Conservation (phyloP, 2,888 invertebrate genomes). For the Cistogaster globosa region DNA sequence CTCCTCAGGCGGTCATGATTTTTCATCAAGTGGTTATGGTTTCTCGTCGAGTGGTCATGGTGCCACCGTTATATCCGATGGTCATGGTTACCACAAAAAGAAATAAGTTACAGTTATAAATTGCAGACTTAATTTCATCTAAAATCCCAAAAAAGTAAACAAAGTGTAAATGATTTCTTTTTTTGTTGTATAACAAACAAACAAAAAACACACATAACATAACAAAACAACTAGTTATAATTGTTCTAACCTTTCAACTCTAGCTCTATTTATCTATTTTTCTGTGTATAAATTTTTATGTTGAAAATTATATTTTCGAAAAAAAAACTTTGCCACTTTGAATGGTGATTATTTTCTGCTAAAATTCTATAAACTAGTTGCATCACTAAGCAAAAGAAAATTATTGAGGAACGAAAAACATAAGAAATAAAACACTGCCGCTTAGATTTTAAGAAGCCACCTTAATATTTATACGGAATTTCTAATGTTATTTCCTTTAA, state of each 20-base stretch:
- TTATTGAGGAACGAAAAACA: neutral
- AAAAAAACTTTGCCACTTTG: conserved; percentile 67
- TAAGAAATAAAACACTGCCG: conserved; percentile 63
- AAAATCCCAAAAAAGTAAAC: conserved; percentile 60
- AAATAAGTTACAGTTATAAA: conserved; percentile 66
- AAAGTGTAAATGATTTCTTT: conserved; percentile 69
- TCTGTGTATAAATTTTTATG: conserved; percentile 31
- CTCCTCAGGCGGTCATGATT: conserved; percentile 69
- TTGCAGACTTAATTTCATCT: conserved; percentile 51
- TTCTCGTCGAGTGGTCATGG: conserved; percentile 75
- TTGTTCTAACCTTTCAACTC: conserved; percentile 50
- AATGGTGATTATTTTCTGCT: conserved; percentile 44
- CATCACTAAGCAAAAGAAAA: conserved; percentile 18
- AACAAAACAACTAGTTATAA: conserved; percentile 69
- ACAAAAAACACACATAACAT: conserved; percentile 47
- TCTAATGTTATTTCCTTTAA: neutral
- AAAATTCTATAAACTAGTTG: neutral
- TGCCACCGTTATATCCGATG: conserved; percentile 60
- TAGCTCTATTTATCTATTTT: conserved; percentile 20
- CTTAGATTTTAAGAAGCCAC: conserved; percentile 68
- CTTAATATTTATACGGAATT: no score
- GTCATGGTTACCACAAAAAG: conserved; percentile 74
- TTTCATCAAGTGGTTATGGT: conserved; percentile 75
- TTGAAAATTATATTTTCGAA: conserved; percentile 53
- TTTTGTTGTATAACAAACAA: conserved; percentile 39